Conservation (phyloP, 1,140 invertebrate genomes). For the Trichoplusia ni region DNA sequence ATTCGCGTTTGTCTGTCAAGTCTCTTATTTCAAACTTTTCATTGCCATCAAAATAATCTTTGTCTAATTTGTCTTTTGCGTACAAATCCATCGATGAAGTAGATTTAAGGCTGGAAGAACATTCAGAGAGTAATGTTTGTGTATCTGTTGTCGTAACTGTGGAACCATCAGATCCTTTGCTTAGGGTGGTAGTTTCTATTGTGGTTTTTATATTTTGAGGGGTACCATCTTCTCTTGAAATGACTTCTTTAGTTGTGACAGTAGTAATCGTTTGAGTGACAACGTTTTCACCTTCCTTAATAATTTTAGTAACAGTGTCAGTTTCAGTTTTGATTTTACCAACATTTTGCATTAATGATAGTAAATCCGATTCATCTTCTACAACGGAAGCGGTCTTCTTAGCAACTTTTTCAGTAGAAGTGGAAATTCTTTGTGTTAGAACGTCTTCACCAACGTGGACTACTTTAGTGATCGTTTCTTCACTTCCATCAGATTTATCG, state of each 20-base stretch:
- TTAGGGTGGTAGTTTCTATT: slow-evolving; percentile 79
- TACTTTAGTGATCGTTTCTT: slow-evolving; percentile 78
- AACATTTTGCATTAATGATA: slow-evolving; percentile 73
- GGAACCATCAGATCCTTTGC: slow-evolving; percentile 78
- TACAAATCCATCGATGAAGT: slow-evolving; percentile 75
- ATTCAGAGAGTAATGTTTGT: slow-evolving; percentile 78
- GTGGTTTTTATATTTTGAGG: slow-evolving; percentile 82
- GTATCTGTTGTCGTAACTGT: slow-evolving; percentile 77
- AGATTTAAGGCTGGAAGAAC: slow-evolving; percentile 78
- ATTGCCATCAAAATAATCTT: slow-evolving; percentile 50
- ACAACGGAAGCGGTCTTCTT: slow-evolving; percentile 49
- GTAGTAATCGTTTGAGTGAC: slow-evolving; percentile 80
- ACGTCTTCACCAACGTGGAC: slow-evolving; percentile 79
- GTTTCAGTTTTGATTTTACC: slow-evolving; percentile 81
- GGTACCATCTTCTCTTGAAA: slow-evolving; percentile 79
- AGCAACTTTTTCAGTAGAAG: slow-evolving; percentile 76
- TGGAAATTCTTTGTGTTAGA: slow-evolving; percentile 79
- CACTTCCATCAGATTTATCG: slow-evolving; percentile 67
- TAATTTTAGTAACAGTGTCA: slow-evolving; percentile 79
- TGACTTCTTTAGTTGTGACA: slow-evolving; percentile 79
- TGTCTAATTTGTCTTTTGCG: slow-evolving; percentile 47
- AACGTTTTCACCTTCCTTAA: slow-evolving; percentile 80
- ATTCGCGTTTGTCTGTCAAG: slow-evolving; percentile 37
- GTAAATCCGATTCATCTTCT: slow-evolving; percentile 57
- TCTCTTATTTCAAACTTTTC: slow-evolving; percentile 55